Conservation (phyloP, 2,797 vertebrate species). For the Smutsia gigantea region DNA sequence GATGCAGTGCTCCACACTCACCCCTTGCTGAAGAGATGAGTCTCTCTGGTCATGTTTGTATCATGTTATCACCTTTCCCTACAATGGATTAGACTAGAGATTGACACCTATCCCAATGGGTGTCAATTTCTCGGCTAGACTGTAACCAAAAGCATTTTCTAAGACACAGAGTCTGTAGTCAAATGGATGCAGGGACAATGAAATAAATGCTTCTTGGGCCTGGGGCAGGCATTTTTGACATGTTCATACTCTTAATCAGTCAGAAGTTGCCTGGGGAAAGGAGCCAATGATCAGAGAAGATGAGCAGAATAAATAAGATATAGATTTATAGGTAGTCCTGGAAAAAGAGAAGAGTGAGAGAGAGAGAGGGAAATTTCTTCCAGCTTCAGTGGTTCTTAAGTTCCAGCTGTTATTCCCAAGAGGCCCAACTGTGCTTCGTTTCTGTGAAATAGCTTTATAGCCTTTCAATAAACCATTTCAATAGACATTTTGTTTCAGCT, state of each 20-base stretch:
- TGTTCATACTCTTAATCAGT: background rate
- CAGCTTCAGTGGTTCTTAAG: background rate
- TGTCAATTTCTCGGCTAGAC: background rate
- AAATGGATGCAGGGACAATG: background rate
- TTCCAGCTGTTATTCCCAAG: background rate
- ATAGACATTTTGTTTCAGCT: background rate
- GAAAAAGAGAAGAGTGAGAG: background rate
- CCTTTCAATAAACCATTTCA: background rate
- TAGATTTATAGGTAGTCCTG: background rate
- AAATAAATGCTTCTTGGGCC: background rate
- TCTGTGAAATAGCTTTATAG: background rate
- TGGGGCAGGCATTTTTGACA: background rate
- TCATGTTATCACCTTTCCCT: background rate
- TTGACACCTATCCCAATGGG: background rate
- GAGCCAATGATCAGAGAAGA: background rate
- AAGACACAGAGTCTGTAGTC: background rate
- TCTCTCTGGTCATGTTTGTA: background rate
- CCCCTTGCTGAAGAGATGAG: background rate
- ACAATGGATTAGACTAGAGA: background rate
- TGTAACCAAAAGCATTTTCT: background rate
- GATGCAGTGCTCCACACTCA: background rate
- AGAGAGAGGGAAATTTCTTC: background rate
- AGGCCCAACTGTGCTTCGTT: background rate
- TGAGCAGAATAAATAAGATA: background rate
- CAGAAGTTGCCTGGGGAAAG: background rate